Percentiles rank a stretch among this genome's conserved stretches.
phyloP scores from a whole-genome alignment of 2,113 vertebrate species.

The Cervus canadensis region DNA sequence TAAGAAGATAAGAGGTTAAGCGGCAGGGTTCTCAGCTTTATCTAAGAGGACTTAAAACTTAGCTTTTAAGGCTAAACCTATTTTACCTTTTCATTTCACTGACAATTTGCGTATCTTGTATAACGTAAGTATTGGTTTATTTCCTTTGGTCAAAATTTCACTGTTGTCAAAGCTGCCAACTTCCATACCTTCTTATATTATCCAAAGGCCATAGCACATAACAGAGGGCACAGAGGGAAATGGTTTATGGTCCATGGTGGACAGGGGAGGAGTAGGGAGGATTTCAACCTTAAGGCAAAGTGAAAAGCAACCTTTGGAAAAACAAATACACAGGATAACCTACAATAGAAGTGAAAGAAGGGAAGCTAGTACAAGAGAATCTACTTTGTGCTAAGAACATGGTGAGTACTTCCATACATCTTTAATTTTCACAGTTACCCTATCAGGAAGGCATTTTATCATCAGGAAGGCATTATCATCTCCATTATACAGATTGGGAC shows the following conservation, averaged over 20 bases:
- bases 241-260: not conserved
- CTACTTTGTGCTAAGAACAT: not conserved
- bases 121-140: not conserved
- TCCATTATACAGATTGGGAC: not conserved
- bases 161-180: not conserved
- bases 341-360: not conserved
- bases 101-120: not conserved
- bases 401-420: not conserved
- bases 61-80: not conserved
- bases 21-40: not conserved
- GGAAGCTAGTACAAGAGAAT: not conserved
- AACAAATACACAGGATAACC: not conserved
- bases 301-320: constrained; percentile 14
- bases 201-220: not conserved
- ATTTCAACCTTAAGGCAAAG: constrained; percentile 7
- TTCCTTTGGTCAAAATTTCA: not conserved
- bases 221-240: not conserved
- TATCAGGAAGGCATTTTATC: not conserved
- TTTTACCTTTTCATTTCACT: not conserved
- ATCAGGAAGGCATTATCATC: not conserved
- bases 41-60: not conserved
- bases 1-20: constrained; percentile 16
- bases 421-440: not conserved
- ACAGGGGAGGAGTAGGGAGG: not conserved
- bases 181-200: not conserved